Evolutionary conservation across 2,888 invertebrate genomes (phyloP).

Genomic region (Cerastis rubricosa): DNA sequence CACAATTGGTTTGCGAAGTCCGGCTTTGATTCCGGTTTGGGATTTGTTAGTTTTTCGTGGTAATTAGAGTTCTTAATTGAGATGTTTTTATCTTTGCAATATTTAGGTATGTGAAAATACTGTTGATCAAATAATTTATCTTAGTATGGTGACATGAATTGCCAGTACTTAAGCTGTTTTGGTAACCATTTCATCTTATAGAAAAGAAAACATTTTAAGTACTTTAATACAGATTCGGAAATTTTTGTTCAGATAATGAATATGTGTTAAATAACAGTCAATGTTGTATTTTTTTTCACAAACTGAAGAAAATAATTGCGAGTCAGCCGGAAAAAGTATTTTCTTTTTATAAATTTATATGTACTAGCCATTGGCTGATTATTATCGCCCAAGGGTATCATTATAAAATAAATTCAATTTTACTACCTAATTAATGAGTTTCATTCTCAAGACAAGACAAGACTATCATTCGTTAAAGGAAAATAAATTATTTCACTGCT

Average conservation of each 20-base stretch:
- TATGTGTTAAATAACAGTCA: not conserved
- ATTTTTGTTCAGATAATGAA: not conserved
- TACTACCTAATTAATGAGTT: not conserved
- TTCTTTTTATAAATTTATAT: not conserved
- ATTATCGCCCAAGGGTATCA: conserved; percentile 12
- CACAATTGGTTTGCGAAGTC: conserved; percentile 47
- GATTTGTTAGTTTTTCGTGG: conserved; percentile 45
- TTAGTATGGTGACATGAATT: not conserved
- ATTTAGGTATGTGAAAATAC: not conserved
- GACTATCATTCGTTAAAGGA: not conserved
- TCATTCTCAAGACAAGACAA: too few relatives aligned
- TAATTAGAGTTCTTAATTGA: conserved; percentile 35
- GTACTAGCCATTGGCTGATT: not conserved
- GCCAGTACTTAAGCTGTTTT: not conserved
- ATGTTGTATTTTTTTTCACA: not conserved
- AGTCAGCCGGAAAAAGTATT: not conserved
- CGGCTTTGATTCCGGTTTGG: conserved; percentile 51
- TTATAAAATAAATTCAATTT: not conserved
- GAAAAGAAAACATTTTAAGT: not conserved
- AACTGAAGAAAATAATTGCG: not conserved
- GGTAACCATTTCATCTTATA: not conserved
- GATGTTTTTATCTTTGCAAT: conserved; percentile 22
- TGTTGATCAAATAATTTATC: not conserved
- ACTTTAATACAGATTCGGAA: too few relatives aligned
- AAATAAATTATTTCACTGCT: not conserved